phyloP scores from a whole-genome alignment of 2,113 vertebrate genomes.

The Oreochromis niloticus region DNA sequence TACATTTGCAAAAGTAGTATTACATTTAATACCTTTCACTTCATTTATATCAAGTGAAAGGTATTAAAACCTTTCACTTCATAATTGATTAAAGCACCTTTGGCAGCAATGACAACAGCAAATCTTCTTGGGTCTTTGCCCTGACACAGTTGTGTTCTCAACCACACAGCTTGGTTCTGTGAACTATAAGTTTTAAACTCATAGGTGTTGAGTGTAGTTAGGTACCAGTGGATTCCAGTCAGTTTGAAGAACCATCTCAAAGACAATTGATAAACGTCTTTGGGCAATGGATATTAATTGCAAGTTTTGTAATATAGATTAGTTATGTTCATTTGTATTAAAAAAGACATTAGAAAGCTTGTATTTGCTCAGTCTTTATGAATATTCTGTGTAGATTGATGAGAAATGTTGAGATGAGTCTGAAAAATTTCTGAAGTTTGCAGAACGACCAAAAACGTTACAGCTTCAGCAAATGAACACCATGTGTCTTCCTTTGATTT shows the following conservation, averaged over 20 bases:
- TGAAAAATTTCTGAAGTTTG: neutral
- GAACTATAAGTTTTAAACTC: neutral
- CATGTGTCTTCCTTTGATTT: neutral
- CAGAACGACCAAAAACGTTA: neutral
- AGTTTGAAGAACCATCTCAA: neutral
- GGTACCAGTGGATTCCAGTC: neutral
- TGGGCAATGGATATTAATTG: neutral
- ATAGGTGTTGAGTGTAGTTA: neutral
- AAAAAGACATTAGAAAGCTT: neutral
- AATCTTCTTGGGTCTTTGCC: neutral
- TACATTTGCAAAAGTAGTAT: neutral
- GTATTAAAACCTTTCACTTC: neutral
- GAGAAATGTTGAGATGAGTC: neutral
- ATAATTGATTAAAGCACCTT: neutral
- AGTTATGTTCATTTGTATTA: accelerated
- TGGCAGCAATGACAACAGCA: neutral
- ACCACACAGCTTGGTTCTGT: neutral
- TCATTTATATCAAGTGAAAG: accelerated
- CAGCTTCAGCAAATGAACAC: neutral
- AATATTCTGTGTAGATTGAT: neutral
- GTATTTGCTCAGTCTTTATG: neutral
- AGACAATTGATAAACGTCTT: neutral
- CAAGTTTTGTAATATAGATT: neutral
- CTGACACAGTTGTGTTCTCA: neutral
- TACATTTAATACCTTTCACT: neutral